These are phyloP conservation scores for Myiozetetes cayanensis DNA, from an alignment of 2,113 vertebrate genomes.

Conservation along the genomic window DNA sequence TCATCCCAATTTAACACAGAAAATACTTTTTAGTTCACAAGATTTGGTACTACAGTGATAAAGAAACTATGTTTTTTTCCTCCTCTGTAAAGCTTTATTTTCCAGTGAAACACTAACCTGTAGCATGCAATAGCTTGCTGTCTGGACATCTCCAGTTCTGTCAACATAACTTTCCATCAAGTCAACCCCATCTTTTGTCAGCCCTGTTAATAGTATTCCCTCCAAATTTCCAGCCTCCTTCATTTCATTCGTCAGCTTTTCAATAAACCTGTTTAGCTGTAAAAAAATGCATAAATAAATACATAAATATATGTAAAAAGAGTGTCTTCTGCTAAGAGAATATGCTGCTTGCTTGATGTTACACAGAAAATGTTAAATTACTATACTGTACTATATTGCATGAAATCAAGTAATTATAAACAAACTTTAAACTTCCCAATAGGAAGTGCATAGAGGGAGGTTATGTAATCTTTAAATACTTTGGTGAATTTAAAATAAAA, in stretches of 20 bases:
- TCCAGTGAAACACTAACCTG: constrained; percentile 78
- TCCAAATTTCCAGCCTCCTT: constrained; percentile 96
- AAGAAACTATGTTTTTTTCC: neutral
- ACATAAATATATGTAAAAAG: neutral
- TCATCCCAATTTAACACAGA: neutral
- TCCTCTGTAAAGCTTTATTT: neutral
- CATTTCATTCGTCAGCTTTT: constrained; percentile 95
- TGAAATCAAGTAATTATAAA: neutral
- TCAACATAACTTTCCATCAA: constrained; percentile 98
- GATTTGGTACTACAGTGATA: neutral
- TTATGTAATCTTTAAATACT: neutral
- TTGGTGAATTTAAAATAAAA: neutral
- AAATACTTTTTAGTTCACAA: neutral
- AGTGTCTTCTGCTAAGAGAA: neutral
- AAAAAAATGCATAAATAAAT: neutral
- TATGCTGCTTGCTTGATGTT: neutral
- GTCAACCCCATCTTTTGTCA: constrained; percentile 97
- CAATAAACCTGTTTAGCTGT: constrained; percentile 92
- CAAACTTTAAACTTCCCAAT: neutral
- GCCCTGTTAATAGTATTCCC: constrained; percentile 92
- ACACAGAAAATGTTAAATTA: neutral
- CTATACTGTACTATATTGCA: neutral
- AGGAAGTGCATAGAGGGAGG: neutral
- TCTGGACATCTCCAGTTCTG: constrained; percentile 94
- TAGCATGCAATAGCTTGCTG: constrained; percentile 97